Base-by-base conservation (phyloP, 2,888 invertebrate species). In the Plagiodera versicolora region DNA sequence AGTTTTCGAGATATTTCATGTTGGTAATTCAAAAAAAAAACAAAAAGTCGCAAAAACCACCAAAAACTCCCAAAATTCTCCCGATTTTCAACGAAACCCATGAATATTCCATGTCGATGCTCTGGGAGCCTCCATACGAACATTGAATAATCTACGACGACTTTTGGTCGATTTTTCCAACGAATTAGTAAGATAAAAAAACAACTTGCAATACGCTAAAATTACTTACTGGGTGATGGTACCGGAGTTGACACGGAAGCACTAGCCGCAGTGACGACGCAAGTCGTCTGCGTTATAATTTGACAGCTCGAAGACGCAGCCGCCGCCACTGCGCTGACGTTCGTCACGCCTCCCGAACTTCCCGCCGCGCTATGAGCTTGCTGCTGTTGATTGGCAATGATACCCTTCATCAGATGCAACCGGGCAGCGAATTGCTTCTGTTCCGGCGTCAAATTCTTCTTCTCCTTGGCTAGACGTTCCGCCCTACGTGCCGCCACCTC, bases 401-500 rank as follows among this genome's bases (percentile, higher is more conserved):
- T 64, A 45, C 71, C 71, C 61, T 74, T 74, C 69, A 74, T 68
- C 63, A 74, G 58, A 49, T 75, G 80, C 68, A 68, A 70, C 72
- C 79, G 67, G 9, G 72, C 70, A 6, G 72, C 69, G 39, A 67
- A 60, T 62, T 74, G 67, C 19, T 39, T 39, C 56, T 72, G 75
- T 54, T 79, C 79, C 0, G 75, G 69, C 3, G 75, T 74, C 67
- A 75, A 68, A 5, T 64, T 87, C 65, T 88, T 84, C 78, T 94
- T 93, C 75, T 94, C 95, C 74, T 91, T 88, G 10, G 92, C 89
- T 67, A 95, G 87, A 71, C 95, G 86, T 74, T 95, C 95, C 14
- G 93, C 92, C 73, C 94, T 85, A 61, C 89, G 85, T 20, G 86
- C 81, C 14, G 93, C 94, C 54, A 94, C 89, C 72, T 92, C 92